These are phyloP conservation scores for Drosophila percnosoma DNA, from an alignment of 2,888 invertebrate species.

Conservation along the genomic window DNA sequence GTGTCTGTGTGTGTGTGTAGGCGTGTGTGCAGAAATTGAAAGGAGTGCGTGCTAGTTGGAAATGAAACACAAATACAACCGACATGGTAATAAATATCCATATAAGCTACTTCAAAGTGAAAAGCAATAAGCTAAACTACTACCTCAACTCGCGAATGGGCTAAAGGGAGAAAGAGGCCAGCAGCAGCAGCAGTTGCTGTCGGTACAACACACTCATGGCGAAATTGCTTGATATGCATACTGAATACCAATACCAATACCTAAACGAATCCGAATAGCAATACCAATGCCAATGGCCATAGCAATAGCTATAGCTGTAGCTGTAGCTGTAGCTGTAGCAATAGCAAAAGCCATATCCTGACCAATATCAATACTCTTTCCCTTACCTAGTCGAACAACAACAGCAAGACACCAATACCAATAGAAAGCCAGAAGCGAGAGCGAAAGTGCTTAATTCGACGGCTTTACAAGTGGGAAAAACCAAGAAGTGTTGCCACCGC, in stretches of 20 bases:
- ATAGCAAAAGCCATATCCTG: constrained; percentile 5
- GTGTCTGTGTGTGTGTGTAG: neutral
- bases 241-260: constrained; percentile 15
- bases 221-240: constrained; percentile 47
- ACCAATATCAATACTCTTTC: constrained; percentile 9
- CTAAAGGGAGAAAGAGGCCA: neutral
- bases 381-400: constrained; percentile 24
- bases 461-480: constrained; percentile 58
- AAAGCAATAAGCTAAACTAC: constrained; percentile 75
- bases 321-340: constrained; percentile 5
- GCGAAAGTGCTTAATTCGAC: constrained; percentile 59
- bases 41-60: constrained; percentile 56
- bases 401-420: constrained; percentile 34
- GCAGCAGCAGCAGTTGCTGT: constrained; percentile 19
- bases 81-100: constrained; percentile 79
- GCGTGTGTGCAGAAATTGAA: constrained; percentile 6
- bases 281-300: constrained; percentile 14
- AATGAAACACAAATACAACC: constrained; percentile 70
- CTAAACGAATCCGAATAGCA: constrained; percentile 5
- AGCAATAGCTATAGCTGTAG: constrained; percentile 5
- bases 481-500: constrained; percentile 44
- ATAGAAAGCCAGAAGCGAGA: constrained; percentile 34
- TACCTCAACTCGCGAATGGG: constrained; percentile 49
- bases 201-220: constrained; percentile 22
- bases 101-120: constrained; percentile 80